phyloP scores from a whole-genome alignment of 2,888 invertebrate genomes.

The Nesidiocoris tenuis region DNA sequence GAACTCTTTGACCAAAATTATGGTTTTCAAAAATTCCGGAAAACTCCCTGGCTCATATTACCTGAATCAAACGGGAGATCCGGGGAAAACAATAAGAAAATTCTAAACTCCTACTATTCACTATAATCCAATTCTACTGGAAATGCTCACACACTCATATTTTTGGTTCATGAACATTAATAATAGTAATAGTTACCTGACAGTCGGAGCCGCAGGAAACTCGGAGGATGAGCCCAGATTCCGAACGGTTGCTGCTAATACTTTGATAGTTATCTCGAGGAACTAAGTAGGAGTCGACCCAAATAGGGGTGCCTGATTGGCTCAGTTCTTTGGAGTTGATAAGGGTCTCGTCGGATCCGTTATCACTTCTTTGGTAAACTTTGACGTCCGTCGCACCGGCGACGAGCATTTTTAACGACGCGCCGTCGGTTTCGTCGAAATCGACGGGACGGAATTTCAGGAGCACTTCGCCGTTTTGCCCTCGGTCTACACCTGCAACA shows the following conservation, averaged over 20 bases:
- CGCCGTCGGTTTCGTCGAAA: slow-evolving; percentile 15
- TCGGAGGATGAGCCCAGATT: slow-evolving; percentile 1
- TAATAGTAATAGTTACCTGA: slow-evolving; percentile 26
- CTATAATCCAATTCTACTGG: too few species aligned
- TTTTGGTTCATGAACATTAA: too few species aligned
- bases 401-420: slow-evolving; percentile 26
- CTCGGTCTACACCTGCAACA: slow-evolving; percentile 26
- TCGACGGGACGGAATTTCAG: slow-evolving; percentile 22
- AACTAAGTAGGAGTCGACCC: slow-evolving; percentile 37
- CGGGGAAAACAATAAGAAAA: too few species aligned
- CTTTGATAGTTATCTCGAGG: slow-evolving; percentile 14
- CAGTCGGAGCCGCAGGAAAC: slow-evolving; percentile 24
- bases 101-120: too few species aligned
- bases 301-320: slow-evolving; percentile 20
- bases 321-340: slow-evolving; percentile 39
- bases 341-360: slow-evolving; percentile 18
- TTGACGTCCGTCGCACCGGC: slow-evolving; percentile 13
- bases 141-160: too few species aligned
- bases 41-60: too few species aligned
- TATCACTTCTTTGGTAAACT: slow-evolving; percentile 32
- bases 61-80: too few species aligned
- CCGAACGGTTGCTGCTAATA: neutral
- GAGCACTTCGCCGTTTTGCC: slow-evolving; percentile 17
- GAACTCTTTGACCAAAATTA: too few species aligned
- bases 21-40: too few species aligned